Evolutionary conservation across 1,140 invertebrate species (phyloP).

Genomic region (Lanistes nyassanus): DNA sequence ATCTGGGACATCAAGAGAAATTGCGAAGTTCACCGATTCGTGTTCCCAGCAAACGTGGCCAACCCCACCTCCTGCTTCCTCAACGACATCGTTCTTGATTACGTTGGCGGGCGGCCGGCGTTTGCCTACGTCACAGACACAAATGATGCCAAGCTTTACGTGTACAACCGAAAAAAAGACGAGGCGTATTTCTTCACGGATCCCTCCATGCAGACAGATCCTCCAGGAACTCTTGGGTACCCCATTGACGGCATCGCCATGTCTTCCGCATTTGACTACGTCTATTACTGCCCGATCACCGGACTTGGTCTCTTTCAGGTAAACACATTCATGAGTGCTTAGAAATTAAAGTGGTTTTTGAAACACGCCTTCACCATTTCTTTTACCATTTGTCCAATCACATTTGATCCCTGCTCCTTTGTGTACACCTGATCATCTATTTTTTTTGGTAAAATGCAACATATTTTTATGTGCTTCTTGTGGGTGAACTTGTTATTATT

Average conservation of each 20-base stretch:
- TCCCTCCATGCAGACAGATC: constrained; percentile 34
- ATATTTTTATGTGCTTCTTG: no score
- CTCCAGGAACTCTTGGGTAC: background rate
- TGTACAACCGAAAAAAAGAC: constrained; percentile 33
- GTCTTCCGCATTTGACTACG: constrained; percentile 40
- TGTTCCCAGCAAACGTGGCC: constrained; percentile 37
- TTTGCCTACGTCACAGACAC: constrained; percentile 50
- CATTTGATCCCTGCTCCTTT: no score
- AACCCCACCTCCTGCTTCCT: constrained; percentile 34
- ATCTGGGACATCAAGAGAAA: constrained; percentile 36
- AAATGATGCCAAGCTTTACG: constrained; percentile 30
- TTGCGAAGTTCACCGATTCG: constrained; percentile 21
- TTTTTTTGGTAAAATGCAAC: no score
- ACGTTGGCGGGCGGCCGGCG: constrained; percentile 32
- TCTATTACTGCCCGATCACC: constrained; percentile 43
- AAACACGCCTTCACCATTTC: no score
- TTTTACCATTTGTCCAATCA: no score
- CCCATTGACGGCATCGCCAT: constrained; percentile 47
- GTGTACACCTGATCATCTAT: no score
- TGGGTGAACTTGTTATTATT: no score
- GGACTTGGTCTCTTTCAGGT: constrained; percentile 33
- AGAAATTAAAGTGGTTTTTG: no score
- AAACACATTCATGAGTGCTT: no score
- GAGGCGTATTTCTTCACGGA: constrained; percentile 34
- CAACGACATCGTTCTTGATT: constrained; percentile 51